Evolutionary conservation across 1,140 invertebrate genomes (phyloP), one percentile per base, ranked within the genome.

Genomic region (Leptonema lineaticorne): DNA sequence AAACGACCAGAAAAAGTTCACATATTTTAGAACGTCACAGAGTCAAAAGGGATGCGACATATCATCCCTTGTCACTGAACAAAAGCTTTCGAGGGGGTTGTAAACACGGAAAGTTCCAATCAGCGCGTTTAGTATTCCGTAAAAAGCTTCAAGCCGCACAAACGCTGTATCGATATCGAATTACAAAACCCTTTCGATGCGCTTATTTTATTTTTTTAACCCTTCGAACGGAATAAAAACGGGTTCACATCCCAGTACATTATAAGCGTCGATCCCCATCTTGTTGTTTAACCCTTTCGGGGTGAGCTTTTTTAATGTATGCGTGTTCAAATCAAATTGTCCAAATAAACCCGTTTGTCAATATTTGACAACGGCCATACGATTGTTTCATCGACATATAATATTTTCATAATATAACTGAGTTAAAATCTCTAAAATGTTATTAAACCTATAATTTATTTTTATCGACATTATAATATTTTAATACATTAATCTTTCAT

Each of bases 161-260:
- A 53, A 53, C 50, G 27, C 14, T 53, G 50, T 53, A 53, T 53
- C 50, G 50, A 53, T 53, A 53, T 53, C 24, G 50, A 53, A 53
- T 53, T 53, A 53, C 50, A 26, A 53, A n/a, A 53, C 20, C 50
- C 50, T 26, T 53, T 53, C 22, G 50, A 20, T 53, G 18, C 50
- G 22, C 50, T 24, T 9, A 16, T 41, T 53, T 22, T 53, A 24
- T 22, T 53, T 53, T 53, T 22, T 53, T 53, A 14, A 16, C 50
- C 50, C 50, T 53, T 24, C 18, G 7, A 22, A 53, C 22, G 37
- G 2, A 16, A 33, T 6, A 16, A 16, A n/a, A 16, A 16, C 11
- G 37, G 37, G 2, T 11, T 16, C 37, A 9, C 37, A 4, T 41
- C 9, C 37, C 16, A 33, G 11, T n/a, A n/a, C n/a, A n/a, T n/a